These are phyloP conservation scores for Micrasema longulum DNA, from an alignment of 1,140 invertebrate genomes.

Conservation along the genomic window DNA sequence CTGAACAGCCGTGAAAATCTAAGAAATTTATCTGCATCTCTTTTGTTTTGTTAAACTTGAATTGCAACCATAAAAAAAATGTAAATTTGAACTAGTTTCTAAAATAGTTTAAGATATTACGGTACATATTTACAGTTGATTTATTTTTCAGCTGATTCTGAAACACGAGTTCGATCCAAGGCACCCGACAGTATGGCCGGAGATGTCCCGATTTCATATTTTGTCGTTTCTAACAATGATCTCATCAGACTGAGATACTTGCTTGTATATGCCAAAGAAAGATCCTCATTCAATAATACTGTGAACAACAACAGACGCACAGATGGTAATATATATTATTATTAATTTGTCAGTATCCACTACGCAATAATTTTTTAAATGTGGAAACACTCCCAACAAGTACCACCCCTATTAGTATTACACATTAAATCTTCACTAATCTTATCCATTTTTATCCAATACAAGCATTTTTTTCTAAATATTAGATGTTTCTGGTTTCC, in stretches of 20 bases:
- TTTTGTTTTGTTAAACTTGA: not conserved
- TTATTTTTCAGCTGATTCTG: not conserved
- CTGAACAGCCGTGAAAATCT: too few species aligned
- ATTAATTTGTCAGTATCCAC: too few species aligned
- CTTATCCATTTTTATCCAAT: too few species aligned
- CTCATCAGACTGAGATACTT: slow-evolving; percentile 82
- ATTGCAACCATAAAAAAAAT: not conserved
- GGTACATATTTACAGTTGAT: not conserved
- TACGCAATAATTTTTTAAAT: too few species aligned
- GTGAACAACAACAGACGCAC: too few species aligned
- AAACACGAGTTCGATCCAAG: slow-evolving; percentile 14
- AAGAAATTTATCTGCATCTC: too few species aligned
- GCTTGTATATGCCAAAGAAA: slow-evolving; percentile 76
- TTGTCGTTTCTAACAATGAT: slow-evolving; percentile 81
- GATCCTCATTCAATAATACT: slow-evolving; percentile 18
- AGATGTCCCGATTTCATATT: slow-evolving; percentile 78
- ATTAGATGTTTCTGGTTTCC: too few species aligned
- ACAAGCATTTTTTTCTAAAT: too few species aligned
- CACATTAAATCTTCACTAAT: too few species aligned
- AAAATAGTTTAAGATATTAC: not conserved
- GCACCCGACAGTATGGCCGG: slow-evolving; percentile 60
- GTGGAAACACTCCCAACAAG: too few species aligned
- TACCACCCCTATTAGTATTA: too few species aligned
- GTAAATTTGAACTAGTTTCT: not conserved
- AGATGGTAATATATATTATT: too few species aligned